Base-by-base conservation (phyloP, 64 coral and sea anemone genomes). In the Pocillopora damicornis region DNA sequence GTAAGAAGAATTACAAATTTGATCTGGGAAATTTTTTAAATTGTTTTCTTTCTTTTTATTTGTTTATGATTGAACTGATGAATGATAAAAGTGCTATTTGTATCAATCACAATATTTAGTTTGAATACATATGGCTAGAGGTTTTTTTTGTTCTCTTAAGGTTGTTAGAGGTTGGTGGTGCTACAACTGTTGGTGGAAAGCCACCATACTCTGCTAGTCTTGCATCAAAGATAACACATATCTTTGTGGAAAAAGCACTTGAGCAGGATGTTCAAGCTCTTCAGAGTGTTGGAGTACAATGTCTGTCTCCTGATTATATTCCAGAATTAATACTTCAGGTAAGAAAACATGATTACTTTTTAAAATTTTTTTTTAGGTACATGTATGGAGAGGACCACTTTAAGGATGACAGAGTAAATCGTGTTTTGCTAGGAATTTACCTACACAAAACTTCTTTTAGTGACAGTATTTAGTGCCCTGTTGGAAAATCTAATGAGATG, bases 261-360 rank as follows among this genome's bases (percentile, higher is more conserved):
- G 88, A 92, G 78, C 15, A 85, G 61, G 87, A 80, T 26, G 79
- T 98, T n/a, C 45, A 86, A 63, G 79, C 58, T 61, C 83, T 98
- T 51, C 71, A 69, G 68, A 65, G 69, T 76, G 87, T 83, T 74
- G 96, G 96, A 22, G 34, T 98, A 18, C 87, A 88, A 22, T 92
- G 90, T 85, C 37, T 89, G 16, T 92, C 92, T 35, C 82, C 90
- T 79, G 92, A 98, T 73, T 94, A 87, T 42, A 98, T 98, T 69
- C 96, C 96, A 81, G 96, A 98, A 76, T 94, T 83, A 51, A 92
- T 98, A 73, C 60, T 98, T 15, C 68, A 76, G 87, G 96, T 98
- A 85, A 65, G 37, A 61, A 20, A n/a, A 59, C 63, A 45, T 23
- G 60, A 65, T 20, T 62, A 17, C 35, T 45, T 18, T 17, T 89